Evolutionary conservation across 2,113 vertebrate genomes (phyloP), one percentile per base, ranked within the genome.

Genomic region (Bambusicola thoracicus): DNA sequence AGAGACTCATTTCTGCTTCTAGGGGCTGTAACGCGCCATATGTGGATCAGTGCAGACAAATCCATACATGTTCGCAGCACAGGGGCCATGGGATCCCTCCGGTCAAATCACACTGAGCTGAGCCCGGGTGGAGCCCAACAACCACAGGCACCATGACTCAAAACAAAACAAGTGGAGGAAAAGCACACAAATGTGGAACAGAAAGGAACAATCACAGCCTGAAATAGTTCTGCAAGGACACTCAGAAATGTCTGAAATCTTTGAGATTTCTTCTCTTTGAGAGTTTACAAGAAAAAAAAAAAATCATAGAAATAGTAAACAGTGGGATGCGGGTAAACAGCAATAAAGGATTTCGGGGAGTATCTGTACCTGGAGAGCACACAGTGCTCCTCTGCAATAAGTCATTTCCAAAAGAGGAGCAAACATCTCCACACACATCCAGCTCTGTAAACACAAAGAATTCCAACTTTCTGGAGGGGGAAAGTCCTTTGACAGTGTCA

Each of bases 21-120:
- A 36, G 61, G 13, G 27, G 27, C 59, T 13, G 5, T 70, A 69
- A 43, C 1, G 1, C 0, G 0, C 29, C 1, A 0, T 8, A 15
- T 5, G 8, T 4, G 68, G 55, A 13, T 59, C 12, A 55, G 15
- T 2, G 8, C 7, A 17, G 15, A 6, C 6, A 69, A 59, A 76
- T 76, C 38, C 25, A 6, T 3, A 0, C 30, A 56, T 2, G 30
- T 11, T 38, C 49, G 17, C 67, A n/a, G 66, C 40, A 16, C 43
- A 6, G 17, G 17, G 4, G n/a, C 53, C 29, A 13, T 6, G 73
- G 40, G 41, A 22, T 14, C 4, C 2, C 11, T 15, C n/a, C 8
- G 53, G 69, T 24, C 7, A 21, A 18, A 70, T 1, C 1, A 0
- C 29, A 29, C 27, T 2, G 20, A 67, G 62, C 15, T 32, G 32